Base-by-base conservation (phyloP, 2,113 vertebrate species). In the Tylochromis polylepis region DNA sequence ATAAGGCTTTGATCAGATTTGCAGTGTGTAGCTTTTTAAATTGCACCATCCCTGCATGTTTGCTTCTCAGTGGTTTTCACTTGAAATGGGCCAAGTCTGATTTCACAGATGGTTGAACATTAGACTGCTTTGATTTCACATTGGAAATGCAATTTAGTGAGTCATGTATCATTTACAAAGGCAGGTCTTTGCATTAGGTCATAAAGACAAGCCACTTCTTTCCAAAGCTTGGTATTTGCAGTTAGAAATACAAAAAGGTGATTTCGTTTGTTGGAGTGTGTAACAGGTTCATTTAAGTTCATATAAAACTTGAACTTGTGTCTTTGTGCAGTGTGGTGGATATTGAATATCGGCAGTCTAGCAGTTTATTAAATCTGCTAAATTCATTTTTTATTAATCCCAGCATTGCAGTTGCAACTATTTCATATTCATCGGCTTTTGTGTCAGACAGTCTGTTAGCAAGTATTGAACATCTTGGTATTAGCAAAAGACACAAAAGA, bases 1-100 rank as follows among this genome's bases (percentile, higher is more conserved):
- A 85, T 46, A 81, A 84, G 49, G 87, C 91, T 92, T 91, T 95
- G 90, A 93, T 95, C 91, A 90, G 82, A 92, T 93, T 77, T 88
- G 62, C 70, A 72, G 59, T 38, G 55, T 72, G 89, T 51, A 89
- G 91, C 86, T 90, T 91, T 90, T 49, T 43, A 88, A 90, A 93
- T 88, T 85, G 81, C 86, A 85, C 91, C 89, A 70, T 93, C 18
- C 80, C 79, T 84, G 65, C 79, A 53, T 56, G 78, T 85, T 91
- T 88, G 22, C 79, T 84, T 85, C 82, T 86, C 46, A n/a, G 29
- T 77, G 78, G 58, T 82, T 93, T 90, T 83, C 24, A 31, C 79
- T 88, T 87, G 53, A 91, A 93, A 82, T 84, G 70, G 90, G 83
- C 82, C 67, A 86, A 79, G 90, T 84, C 84, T 90, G 88, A 93